phyloP scores from a whole-genome alignment of 2,113 vertebrate genomes.

The Numida meleagris region DNA sequence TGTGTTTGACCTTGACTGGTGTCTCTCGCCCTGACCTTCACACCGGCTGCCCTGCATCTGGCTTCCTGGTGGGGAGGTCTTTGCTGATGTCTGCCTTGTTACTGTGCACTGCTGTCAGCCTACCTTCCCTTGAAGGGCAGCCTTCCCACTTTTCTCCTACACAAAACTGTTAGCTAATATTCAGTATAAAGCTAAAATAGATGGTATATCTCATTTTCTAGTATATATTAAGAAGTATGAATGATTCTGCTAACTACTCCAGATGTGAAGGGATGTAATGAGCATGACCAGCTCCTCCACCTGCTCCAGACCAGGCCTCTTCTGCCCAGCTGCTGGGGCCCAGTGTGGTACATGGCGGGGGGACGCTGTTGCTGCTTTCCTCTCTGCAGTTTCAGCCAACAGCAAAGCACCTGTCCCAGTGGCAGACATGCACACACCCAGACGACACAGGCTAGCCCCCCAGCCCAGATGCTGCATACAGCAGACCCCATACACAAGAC shows the following conservation, averaged over 20 bases:
- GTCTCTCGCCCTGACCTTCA: background rate
- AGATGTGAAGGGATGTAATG: background rate
- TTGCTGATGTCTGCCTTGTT: background rate
- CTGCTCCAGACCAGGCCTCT: background rate
- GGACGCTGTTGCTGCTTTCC: accelerated
- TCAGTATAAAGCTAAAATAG: background rate
- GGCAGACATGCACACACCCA: background rate
- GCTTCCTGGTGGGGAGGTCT: background rate
- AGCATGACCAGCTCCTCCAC: background rate
- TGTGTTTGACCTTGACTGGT: background rate
- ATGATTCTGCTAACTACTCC: accelerated
- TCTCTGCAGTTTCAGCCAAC: background rate
- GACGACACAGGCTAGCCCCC: background rate
- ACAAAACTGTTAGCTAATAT: background rate
- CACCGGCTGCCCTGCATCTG: background rate
- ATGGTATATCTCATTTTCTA: background rate
- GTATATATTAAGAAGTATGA: background rate
- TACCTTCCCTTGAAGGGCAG: background rate
- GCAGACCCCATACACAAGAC: no score
- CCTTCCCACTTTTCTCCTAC: background rate
- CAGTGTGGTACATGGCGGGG: background rate
- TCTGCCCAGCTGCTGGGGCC: background rate
- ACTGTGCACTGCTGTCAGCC: background rate
- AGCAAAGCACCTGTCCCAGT: no score
- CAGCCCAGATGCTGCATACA: no score